Evolutionary conservation across 2,113 vertebrate genomes (phyloP), one percentile per base, ranked within the genome.

Genomic region (Apaloderma vittatum): DNA sequence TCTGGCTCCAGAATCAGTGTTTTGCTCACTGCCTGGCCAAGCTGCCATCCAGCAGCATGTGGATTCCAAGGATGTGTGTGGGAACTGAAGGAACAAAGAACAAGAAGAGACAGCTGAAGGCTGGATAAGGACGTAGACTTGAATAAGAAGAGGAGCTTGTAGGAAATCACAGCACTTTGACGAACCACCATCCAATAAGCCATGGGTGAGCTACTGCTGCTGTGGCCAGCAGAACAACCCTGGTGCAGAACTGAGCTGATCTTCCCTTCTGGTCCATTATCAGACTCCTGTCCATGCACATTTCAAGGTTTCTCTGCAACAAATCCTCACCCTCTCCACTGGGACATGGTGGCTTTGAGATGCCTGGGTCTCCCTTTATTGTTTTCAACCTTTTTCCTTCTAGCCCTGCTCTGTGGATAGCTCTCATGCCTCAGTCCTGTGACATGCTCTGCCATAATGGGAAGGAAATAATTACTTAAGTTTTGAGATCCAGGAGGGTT

Each of bases 31-130:
- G 29, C 11, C 7, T 48, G 75, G 48, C 37, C 43, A 59, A 54
- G 22, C 22, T 65, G 27, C 21, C 11, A 1, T 59, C n/a, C 9
- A 5, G 48, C n/a, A 26, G 4, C 0, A 0, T 58, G 58, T 22
- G 24, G 8, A 17, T 82, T 77, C 32, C 19, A 51, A 29, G 58
- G 18, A 8, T 80, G 26, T 54, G 51, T 1, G 2, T 57, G 40
- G 18, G 34, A 76, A 51, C 18, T 9, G 12, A 66, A 75, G 40
- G 48, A 67, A 73, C 58, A 62, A 81, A 72, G 24, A 43, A 19
- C 13, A 57, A 59, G 36, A 86, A 12, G 46, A n/a, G 29, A 21
- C 8, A 48, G n/a, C 8, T 86, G 36, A 81, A 62, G 43, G 30
- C 36, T 43, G 63, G 59, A 37, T 10, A 72, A 43, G 13, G 29